Percentiles rank a stretch among this genome's conserved stretches.
Conservation (phyloP, 2,888 invertebrate genomes). For the Molorchus minor region DNA sequence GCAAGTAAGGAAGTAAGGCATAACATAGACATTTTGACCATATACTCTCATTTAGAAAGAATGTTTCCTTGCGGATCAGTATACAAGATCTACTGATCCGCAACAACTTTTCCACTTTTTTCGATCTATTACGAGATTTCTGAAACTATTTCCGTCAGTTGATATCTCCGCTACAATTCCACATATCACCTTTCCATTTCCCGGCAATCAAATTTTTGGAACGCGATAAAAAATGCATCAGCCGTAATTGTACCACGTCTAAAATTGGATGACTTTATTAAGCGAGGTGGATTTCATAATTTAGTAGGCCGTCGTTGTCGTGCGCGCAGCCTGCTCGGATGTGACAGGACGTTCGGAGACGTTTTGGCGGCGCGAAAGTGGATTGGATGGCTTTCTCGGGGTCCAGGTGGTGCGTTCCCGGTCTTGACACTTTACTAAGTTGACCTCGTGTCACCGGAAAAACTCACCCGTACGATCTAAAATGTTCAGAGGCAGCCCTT, state of each 20-base stretch:
- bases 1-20: no score
- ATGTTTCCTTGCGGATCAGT: no score
- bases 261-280: conserved; percentile 50
- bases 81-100: no score
- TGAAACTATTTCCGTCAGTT: no score
- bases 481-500: no score
- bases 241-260: conserved; percentile 42
- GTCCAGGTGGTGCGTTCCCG: conserved; percentile 16
- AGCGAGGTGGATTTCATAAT: conserved; percentile 44
- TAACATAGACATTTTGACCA: no score
- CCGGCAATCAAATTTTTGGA: conserved; percentile 27
- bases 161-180: no score
- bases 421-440: conserved; percentile 10
- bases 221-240: conserved; percentile 40
- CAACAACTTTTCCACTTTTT: no score
- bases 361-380: conserved; percentile 29
- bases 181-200: conserved; percentile 3
- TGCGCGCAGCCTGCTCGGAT: conserved; percentile 25
- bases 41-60: no score
- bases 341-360: conserved; percentile 33
- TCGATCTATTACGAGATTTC: no score
- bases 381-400: conserved; percentile 30
- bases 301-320: conserved; percentile 39
- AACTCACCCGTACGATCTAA: no score
- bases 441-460: neutral